Conservation (phyloP, 2,888 invertebrate genomes). For the Agonopterix arenella region DNA sequence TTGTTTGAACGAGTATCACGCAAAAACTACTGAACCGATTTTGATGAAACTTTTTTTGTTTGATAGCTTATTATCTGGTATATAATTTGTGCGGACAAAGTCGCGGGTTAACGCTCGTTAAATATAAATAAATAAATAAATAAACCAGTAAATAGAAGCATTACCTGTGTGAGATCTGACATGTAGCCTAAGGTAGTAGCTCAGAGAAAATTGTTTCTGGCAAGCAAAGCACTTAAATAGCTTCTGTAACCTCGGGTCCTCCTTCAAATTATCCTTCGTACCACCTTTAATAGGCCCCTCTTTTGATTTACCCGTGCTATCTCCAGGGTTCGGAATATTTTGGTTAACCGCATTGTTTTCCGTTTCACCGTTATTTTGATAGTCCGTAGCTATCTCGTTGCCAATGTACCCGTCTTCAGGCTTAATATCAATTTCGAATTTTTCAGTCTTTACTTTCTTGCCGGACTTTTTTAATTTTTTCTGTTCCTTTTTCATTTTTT, state of each 20-base stretch:
- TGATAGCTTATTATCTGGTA: too few relatives aligned
- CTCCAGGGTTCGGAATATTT: slow-evolving; percentile 3
- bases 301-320: not conserved
- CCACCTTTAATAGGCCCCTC: slow-evolving; percentile 4
- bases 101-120: too few relatives aligned
- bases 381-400: slow-evolving; percentile 40
- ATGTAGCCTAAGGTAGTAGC: slow-evolving; percentile 63
- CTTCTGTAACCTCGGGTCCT: slow-evolving; percentile 41
- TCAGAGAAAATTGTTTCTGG: slow-evolving; percentile 56
- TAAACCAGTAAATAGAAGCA: too few relatives aligned
- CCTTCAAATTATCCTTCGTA: slow-evolving; percentile 13
- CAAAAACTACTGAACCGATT: too few relatives aligned
- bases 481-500: slow-evolving; percentile 43
- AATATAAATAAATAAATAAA: too few relatives aligned
- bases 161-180: slow-evolving; percentile 66
- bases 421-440: slow-evolving; percentile 48
- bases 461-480: slow-evolving; percentile 20
- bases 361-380: slow-evolving; percentile 9
- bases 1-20: too few relatives aligned
- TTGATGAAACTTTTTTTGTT: too few relatives aligned
- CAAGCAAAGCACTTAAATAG: slow-evolving; percentile 67
- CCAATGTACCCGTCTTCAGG: slow-evolving; percentile 67
- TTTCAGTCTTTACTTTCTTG: slow-evolving; percentile 28
- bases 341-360: slow-evolving; percentile 9
- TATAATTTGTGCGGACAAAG: too few relatives aligned